Evolutionary conservation across 2,888 invertebrate genomes (phyloP).

Genomic region (Drosophila maculinotata): DNA sequence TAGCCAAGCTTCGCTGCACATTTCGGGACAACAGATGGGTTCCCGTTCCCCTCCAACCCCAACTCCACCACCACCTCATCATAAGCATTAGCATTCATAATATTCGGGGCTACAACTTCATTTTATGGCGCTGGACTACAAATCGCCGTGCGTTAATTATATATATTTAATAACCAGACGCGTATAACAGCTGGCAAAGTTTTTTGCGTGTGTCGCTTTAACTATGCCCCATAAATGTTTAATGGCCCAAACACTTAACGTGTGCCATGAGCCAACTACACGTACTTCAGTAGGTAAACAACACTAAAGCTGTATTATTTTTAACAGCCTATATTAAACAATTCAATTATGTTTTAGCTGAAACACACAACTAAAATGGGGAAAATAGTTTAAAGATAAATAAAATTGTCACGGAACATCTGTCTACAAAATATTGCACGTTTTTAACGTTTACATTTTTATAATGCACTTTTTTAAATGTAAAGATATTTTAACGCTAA

Average conservation of each 20-base stretch:
- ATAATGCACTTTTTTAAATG: no score
- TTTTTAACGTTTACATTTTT: no score
- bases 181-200: conserved; percentile 62
- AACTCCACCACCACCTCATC: no score
- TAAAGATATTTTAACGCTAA: not conserved
- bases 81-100: conserved; percentile 57
- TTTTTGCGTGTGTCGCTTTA: conserved; percentile 55
- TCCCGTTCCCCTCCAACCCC: not conserved
- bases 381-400: not conserved
- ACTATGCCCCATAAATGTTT: conserved; percentile 66
- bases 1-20: conserved; percentile 66
- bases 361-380: not conserved
- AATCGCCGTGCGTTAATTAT: conserved; percentile 73
- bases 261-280: conserved; percentile 5
- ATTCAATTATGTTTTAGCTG: conserved; percentile 3
- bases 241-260: conserved; percentile 65
- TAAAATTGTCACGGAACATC: no score
- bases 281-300: not conserved
- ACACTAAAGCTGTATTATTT: not conserved
- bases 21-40: conserved; percentile 60
- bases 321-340: not conserved
- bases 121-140: conserved; percentile 63
- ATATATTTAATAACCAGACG: conserved; percentile 64
- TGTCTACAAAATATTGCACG: no score
- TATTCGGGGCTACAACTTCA: conserved; percentile 66